A percentile compares a stretch with the other conserved stretches of the same genome.
Conservation (phyloP, 1,140 invertebrate genomes). For the Chymomyza costata region DNA sequence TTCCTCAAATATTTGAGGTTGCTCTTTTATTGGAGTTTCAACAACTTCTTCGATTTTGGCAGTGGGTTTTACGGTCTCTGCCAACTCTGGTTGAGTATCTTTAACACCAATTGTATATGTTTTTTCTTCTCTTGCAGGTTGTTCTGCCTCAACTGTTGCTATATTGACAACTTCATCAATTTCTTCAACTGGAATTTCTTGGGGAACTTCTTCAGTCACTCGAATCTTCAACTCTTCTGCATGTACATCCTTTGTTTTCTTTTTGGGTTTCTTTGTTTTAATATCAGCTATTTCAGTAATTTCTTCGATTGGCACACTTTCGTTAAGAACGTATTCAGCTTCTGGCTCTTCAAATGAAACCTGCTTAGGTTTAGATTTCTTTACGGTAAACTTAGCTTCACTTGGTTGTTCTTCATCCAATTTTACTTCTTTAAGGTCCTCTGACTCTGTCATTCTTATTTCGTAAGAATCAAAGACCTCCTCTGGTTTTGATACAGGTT, state of each 20-base stretch:
- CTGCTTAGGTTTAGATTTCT: slow-evolving; percentile 43
- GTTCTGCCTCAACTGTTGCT: slow-evolving; percentile 23
- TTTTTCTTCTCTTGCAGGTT: slow-evolving; percentile 32
- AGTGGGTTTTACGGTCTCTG: slow-evolving; percentile 34
- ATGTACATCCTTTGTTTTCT: slow-evolving; percentile 51
- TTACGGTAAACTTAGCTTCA: slow-evolving; percentile 46
- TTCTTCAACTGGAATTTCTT: slow-evolving; percentile 47
- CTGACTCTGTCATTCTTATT: slow-evolving; percentile 58
- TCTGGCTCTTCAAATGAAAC: slow-evolving; percentile 52
- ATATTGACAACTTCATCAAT: slow-evolving; percentile 24
- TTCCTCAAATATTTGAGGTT: slow-evolving; percentile 41
- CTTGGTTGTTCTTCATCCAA: slow-evolving; percentile 17
- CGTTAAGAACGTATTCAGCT: slow-evolving; percentile 55
- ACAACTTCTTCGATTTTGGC: slow-evolving; percentile 14
- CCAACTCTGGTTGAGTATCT: slow-evolving; percentile 27
- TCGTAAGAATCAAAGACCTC: slow-evolving; percentile 58
- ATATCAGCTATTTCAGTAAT: slow-evolving; percentile 55
- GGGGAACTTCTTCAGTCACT: slow-evolving; percentile 44
- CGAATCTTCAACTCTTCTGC: slow-evolving; percentile 54
- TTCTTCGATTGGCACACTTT: slow-evolving; percentile 50
- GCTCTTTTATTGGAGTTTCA: slow-evolving; percentile 35
- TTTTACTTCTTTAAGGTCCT: slow-evolving; percentile 53
- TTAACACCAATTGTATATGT: slow-evolving; percentile 45
- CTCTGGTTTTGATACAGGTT: slow-evolving; percentile 41
- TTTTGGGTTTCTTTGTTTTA: slow-evolving; percentile 68